Percentiles rank a stretch among this genome's conserved stretches.
phyloP scores from a whole-genome alignment of 2,113 vertebrate genomes.

The Epinephelus fuscoguttatus region DNA sequence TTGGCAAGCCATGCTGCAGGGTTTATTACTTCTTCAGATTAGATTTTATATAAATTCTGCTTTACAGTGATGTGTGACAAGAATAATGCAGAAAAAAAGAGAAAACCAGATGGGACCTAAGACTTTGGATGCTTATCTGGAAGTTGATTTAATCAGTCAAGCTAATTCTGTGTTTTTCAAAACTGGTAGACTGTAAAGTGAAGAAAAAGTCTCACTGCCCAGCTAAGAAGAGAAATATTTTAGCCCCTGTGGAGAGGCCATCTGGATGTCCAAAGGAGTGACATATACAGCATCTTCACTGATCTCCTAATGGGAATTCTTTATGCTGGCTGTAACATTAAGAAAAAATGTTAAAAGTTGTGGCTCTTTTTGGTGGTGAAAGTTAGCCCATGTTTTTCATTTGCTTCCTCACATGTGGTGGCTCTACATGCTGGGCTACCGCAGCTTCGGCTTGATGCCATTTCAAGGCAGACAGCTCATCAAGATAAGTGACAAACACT shows the following conservation, averaged over 20 bases:
- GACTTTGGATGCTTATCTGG: neutral
- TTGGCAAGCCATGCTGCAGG: neutral
- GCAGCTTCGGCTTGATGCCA: conserved; percentile 13
- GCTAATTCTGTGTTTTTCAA: neutral
- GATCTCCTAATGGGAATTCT: neutral
- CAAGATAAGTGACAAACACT: conserved; percentile 29
- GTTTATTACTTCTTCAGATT: conserved; percentile 14
- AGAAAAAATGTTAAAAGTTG: neutral
- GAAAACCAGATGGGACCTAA: conserved; percentile 7
- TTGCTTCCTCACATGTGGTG: conserved; percentile 17
- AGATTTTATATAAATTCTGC: neutral
- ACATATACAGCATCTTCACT: neutral
- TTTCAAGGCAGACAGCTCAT: conserved; percentile 49
- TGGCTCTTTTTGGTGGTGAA: neutral
- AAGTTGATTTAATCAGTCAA: neutral
- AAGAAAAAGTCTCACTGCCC: neutral
- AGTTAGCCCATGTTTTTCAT: conserved; percentile 1
- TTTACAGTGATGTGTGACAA: conserved; percentile 5
- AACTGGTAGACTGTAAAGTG: neutral
- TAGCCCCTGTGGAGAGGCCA: neutral
- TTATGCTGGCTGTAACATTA: conserved; percentile 6
- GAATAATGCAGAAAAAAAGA: neutral
- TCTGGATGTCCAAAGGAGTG: neutral
- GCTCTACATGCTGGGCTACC: neutral
- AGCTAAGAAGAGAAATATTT: neutral